Evolutionary conservation across 1,140 invertebrate genomes (phyloP), one percentile per base, ranked within the genome.

Genomic region (Apis cerana): DNA sequence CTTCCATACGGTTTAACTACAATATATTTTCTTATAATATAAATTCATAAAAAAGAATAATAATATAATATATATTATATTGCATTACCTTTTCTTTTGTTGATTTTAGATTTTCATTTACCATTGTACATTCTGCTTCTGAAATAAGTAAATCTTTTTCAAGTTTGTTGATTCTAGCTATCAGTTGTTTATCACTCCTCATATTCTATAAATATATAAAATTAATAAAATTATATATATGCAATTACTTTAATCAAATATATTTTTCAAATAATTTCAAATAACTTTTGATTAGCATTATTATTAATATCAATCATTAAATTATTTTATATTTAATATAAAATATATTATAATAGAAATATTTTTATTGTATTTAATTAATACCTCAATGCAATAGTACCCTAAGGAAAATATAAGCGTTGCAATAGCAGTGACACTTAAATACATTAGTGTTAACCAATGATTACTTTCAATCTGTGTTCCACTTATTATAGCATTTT

Each of bases 321-420:
- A 43, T 43, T 43, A 43, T 43, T 43, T 43, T 43, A 7, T 43
- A 43, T 43, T 43, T 43, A 43, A 43, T 43, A 43, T 43, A 43
- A 43, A 43, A 43, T 43, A 43, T 43, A 43, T 43, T n/a, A 81
- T 23, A 23, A 4, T 4, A 1, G n/a, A 61, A 5, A 61, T 61
- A 61, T n/a, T 61, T 61, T 12, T 58, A 15, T 0, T 15, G 52
- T 10, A 54, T 64, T 54, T 68, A 23, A 7, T 72, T 76, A 83
- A 15, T 89, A 92, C 94, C 91, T 97, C 97, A 85, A 97, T 95
- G 85, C 96, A 96, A 92, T 97, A 97, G 92, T 97, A 97, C 43
- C 96, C 96, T 75, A 97, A 95, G n/a, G 96, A 95, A 89, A 97
- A 97, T 77, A 97, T 91, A 21, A 97, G 91, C 13, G 96, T 95